These are phyloP conservation scores for Boloria selene DNA, from an alignment of 2,888 invertebrate genomes.

Conservation along the genomic window DNA sequence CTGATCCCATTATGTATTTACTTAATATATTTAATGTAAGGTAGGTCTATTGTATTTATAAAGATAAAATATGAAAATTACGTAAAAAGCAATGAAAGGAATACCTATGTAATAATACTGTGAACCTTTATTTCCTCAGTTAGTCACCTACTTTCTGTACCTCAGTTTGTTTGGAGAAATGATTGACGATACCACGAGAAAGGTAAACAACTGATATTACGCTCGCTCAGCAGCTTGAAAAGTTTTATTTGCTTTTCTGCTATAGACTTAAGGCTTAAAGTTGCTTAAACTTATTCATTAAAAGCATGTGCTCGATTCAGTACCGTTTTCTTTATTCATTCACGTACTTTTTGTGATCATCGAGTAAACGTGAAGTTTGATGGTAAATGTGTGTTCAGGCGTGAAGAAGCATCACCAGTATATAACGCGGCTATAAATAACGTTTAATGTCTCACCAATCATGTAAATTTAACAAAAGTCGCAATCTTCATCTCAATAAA, in stretches of 20 bases:
- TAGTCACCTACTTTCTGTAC: constrained; percentile 59
- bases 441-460: constrained; percentile 2
- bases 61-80: not conserved
- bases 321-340: constrained; percentile 51
- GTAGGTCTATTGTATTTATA: no score
- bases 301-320: constrained; percentile 45
- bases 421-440: constrained; percentile 2
- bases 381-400: constrained; percentile 17
- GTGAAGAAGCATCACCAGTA: constrained; percentile 2
- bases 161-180: constrained; percentile 58
- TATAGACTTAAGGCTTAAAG: constrained; percentile 42
- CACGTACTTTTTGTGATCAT: constrained; percentile 41
- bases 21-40: no score
- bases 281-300: constrained; percentile 41
- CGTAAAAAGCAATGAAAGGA: constrained; percentile 4
- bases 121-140: constrained; percentile 23
- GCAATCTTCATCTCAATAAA: not conserved
- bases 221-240: constrained; percentile 22
- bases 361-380: constrained; percentile 18
- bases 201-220: constrained; percentile 52
- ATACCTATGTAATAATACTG: constrained; percentile 6
- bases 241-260: constrained; percentile 18
- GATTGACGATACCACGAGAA: constrained; percentile 63
- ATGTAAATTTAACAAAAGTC: constrained; percentile 7
- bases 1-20: no score